These are phyloP conservation scores for Thyatira batis DNA, from an alignment of 2,888 invertebrate species.

Conservation along the genomic window DNA sequence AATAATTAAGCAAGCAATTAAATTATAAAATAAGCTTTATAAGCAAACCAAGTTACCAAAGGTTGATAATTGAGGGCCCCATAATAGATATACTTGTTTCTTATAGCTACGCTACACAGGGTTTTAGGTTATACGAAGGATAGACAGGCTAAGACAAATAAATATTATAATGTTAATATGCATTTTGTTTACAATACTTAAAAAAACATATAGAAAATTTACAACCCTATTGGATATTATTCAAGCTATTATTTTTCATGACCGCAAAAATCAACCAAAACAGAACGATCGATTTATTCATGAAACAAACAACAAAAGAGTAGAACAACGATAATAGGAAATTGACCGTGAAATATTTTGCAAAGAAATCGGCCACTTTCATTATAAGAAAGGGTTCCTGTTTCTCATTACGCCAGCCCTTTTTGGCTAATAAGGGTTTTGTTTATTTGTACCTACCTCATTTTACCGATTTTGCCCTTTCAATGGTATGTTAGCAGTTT, in stretches of 20 bases:
- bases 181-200: too few relatives aligned
- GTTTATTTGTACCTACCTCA: conserved; percentile 36
- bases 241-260: neutral
- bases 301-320: neutral
- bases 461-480: conserved; percentile 26
- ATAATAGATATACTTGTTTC: too few relatives aligned
- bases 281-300: neutral
- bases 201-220: neutral
- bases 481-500: neutral
- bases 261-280: neutral
- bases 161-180: too few relatives aligned
- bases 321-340: conserved; percentile 13
- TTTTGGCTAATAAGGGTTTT: conserved; percentile 46
- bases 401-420: conserved; percentile 40
- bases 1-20: too few relatives aligned
- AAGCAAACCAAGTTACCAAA: too few relatives aligned
- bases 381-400: conserved; percentile 41
- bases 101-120: too few relatives aligned
- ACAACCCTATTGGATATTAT: neutral
- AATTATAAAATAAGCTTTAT: too few relatives aligned
- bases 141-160: too few relatives aligned
- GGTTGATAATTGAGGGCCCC: too few relatives aligned
- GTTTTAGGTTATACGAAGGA: too few relatives aligned
- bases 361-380: conserved; percentile 21
- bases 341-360: conserved; percentile 33